Conservation (phyloP, 2,888 invertebrate genomes). For the Leptodirus hochenwartii region DNA sequence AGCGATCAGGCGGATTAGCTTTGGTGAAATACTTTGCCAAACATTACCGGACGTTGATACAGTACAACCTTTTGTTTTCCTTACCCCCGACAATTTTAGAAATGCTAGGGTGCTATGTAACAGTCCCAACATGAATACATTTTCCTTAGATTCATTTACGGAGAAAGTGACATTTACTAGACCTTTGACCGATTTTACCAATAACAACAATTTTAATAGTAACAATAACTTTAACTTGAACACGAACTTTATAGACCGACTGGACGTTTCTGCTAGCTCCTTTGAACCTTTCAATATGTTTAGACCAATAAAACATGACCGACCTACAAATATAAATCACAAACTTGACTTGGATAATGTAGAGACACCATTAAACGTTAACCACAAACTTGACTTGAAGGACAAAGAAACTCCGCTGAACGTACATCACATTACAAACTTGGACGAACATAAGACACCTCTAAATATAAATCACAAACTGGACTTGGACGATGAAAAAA, state of each 20-base stretch:
- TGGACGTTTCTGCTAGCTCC: neutral
- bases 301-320: neutral
- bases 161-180: too few relatives aligned
- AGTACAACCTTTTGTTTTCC: constrained; percentile 52
- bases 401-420: neutral
- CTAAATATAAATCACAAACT: constrained; percentile 7
- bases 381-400: constrained; percentile 5
- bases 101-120: constrained; percentile 41
- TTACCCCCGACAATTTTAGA: constrained; percentile 37
- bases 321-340: neutral
- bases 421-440: neutral
- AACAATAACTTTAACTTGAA: constrained; percentile 2
- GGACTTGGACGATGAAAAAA: neutral
- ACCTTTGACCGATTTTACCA: too few relatives aligned
- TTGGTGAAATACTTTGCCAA: constrained; percentile 54
- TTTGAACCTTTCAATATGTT: neutral
- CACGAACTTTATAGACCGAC: neutral
- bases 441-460: neutral
- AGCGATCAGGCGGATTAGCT: constrained; percentile 47
- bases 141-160: constrained; percentile 28
- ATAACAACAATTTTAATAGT: constrained; percentile 3
- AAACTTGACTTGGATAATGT: neutral
- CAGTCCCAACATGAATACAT: constrained; percentile 29
- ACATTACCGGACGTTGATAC: constrained; percentile 45
- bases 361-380: constrained; percentile 1